Base-by-base conservation (phyloP, 2,113 vertebrate species). In the Anolis carolinensis region DNA sequence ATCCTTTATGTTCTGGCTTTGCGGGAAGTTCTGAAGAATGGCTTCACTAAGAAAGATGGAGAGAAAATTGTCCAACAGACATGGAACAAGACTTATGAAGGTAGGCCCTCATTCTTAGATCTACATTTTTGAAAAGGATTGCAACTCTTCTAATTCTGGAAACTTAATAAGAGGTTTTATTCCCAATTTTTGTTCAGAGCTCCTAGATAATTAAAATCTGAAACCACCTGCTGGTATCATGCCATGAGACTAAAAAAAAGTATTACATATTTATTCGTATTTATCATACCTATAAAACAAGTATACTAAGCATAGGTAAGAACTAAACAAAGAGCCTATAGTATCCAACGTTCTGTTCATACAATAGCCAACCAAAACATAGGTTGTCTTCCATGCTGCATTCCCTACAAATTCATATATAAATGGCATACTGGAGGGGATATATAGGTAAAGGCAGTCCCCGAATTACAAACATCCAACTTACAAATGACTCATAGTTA, bases 1-100 rank as follows among this genome's bases (percentile, higher is more conserved):
- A 91, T 99, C 88, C 97, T 99, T 62, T 99, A 99, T 11, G 97
- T 97, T 85, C 94, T 98, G 75, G 98, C 98, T 86, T 95, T 99
- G 77, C 97, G 97, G 55, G 98, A 99, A 91, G 97, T 97, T 30
- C 96, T 98, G 93, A 98, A 97, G 90, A 97, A 94, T 25, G 98
- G 98, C 55, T 97, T 96, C 88, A 98, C 93, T 90, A 99, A 98
- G 95, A 98, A 97, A 92, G 97, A 99, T 11, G 99, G 98, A 76
- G 96, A 94, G 13, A 97, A 97, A 92, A 98, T 99, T 86, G 98
- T 98, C 34, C 96, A 97, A 68, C 95, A 94, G 90, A 99, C 99
- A 94, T 96, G 98, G 96, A 99, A 99, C 95, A 95, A 97, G 93
- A 99, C 98, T 0, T 99, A 99, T 4, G 98, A 99, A 98, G 99